These are phyloP conservation scores for Hemaris fuciformis DNA, from an alignment of 2,888 invertebrate species.

Conservation along the genomic window DNA sequence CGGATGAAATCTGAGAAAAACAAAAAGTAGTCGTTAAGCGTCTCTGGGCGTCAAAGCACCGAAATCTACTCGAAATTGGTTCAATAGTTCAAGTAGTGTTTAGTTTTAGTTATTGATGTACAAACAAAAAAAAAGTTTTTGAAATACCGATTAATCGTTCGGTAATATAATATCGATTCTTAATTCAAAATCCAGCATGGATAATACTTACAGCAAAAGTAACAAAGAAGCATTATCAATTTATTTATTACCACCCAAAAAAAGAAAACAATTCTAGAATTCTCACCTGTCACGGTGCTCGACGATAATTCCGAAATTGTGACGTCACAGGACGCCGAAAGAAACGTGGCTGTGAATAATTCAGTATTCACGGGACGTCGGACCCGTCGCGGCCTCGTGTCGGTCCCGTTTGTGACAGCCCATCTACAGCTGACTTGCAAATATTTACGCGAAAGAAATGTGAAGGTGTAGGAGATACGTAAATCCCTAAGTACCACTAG, in stretches of 20 bases:
- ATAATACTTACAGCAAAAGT: background rate
- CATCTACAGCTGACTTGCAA: slow-evolving; percentile 17
- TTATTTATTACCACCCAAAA: background rate
- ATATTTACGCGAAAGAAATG: slow-evolving; percentile 20
- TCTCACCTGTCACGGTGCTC: background rate
- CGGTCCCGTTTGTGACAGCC: slow-evolving; percentile 8
- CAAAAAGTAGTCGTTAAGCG: no score
- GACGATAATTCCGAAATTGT: background rate
- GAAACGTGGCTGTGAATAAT: slow-evolving; percentile 9
- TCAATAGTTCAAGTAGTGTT: no score
- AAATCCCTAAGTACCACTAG: background rate
- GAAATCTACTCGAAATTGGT: no score
- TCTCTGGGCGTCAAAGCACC: no score
- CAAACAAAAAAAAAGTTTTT: no score
- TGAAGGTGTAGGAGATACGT: slow-evolving; percentile 20
- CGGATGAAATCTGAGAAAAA: no score
- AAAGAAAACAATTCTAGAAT: background rate
- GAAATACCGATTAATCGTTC: no score
- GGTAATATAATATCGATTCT: no score
- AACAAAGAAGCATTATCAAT: background rate
- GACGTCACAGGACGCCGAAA: background rate
- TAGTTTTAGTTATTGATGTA: no score
- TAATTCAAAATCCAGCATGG: no score
- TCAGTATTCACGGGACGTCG: slow-evolving; percentile 12
- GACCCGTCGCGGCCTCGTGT: slow-evolving; percentile 11